Conservation (phyloP, 2,113 vertebrate species). For the Trematomus loennbergii region DNA sequence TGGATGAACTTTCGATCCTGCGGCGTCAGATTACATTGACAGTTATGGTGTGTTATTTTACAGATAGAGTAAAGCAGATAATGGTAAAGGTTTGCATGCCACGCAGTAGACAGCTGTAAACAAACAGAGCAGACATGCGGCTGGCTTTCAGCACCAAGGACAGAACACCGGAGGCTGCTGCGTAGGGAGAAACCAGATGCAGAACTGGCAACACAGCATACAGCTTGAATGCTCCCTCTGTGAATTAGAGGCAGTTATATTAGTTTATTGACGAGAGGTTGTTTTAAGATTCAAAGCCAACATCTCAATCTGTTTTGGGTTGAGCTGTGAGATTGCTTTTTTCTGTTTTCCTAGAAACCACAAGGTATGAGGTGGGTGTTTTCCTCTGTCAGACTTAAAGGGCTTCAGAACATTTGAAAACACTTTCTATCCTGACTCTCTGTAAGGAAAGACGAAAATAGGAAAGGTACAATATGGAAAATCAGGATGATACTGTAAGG, state of each 20-base stretch:
- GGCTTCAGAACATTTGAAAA: neutral
- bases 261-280: neutral
- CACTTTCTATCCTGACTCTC: too few relatives aligned
- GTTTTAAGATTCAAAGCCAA: neutral
- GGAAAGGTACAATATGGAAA: neutral
- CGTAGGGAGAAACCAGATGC: slow-evolving; percentile 36
- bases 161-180: slow-evolving; percentile 54
- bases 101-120: neutral
- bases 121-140: slow-evolving; percentile 21
- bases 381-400: neutral
- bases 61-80: neutral
- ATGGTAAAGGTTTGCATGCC: neutral
- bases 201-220: neutral
- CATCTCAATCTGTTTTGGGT: neutral
- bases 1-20: slow-evolving; percentile 24
- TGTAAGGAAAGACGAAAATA: neutral
- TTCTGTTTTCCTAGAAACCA: neutral
- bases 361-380: neutral
- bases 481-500: neutral
- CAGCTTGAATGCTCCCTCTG: neutral
- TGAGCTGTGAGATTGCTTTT: neutral
- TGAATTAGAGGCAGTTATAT: neutral
- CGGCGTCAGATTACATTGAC: neutral
- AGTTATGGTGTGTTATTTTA: neutral
- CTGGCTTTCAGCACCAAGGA: slow-evolving; percentile 66